Evolutionary conservation across 2,797 vertebrate species (phyloP), one percentile per base, ranked within the genome.

Genomic region (Syngnathus rostellatus): DNA sequence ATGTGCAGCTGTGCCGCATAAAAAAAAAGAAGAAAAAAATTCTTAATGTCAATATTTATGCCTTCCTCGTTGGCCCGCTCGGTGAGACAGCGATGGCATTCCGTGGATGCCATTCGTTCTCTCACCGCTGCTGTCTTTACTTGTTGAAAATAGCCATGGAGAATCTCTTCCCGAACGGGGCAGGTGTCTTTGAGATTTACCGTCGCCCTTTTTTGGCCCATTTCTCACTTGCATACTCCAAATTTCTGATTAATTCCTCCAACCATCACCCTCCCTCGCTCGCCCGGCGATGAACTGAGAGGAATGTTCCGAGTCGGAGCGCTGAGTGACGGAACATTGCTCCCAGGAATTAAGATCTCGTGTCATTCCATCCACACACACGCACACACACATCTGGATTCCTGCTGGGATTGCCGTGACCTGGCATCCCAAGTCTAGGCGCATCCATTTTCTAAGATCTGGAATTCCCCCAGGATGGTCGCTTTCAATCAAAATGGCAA

Each of bases 91-190:
- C 69, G 71, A 65, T 70, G 64, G 68, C 86, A 89, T 90, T 89
- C 89, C 85, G 74, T 31, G 68, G 75, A 91, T 90, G 81, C 84
- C 86, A 41, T 19, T 63, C 81, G 83, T 82, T 83, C 86, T 78
- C 78, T 73, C 21, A 2, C 54, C 77, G 65, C 67, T 55, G 73
- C 79, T 82, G 78, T 68, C 80, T 83, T 88, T 82, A 82, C 81
- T 84, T 78, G 73, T 84, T 76, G 76, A 74, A 76, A 17, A 37
- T 68, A 68, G 17, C 17, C 77, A 10, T 23, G 59, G n/a, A 61
- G 39, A 12, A 23, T n/a, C n/a, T 61, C 10, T 8, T 43, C 65
- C 68, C 58, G 72, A 63, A 65, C 57, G 55, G 64, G 71, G 78
- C 80, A 83, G 69, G 60, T 68, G 75, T 69, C 69, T 71, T 73